Percentiles rank a stretch among this genome's conserved stretches.
Conservation (phyloP, 2,113 vertebrate genomes). For the Ovis aries region ARS-UI_Ramb_v3.0 NC_056054.1:20895501-20896000, state of each 20-base stretch:
- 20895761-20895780: not conserved
- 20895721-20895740: not conserved
- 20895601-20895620: not conserved
- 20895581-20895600: not conserved
- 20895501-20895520: not conserved
- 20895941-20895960: conserved; percentile 19
- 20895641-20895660: not conserved
- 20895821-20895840: not conserved
- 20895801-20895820: not conserved
- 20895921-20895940: not conserved
- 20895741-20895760: not conserved
- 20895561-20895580: conserved; percentile 1
- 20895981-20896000: conserved; percentile 27
- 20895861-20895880: not conserved
- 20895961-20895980: conserved; percentile 18
- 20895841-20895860: conserved; percentile 1
- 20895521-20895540: not conserved
- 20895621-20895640: not conserved
- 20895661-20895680: conserved; percentile 8
- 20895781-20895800: not conserved
- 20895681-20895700: not conserved
- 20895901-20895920: conserved; percentile 83
- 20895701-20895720: not conserved
- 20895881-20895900: conserved; percentile 84
- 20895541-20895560: not conserved